A percentile compares a stretch with the other conserved stretches of the same genome.
Evolutionary conservation across 1,140 invertebrate species (phyloP).

Genomic region (Nasonia longicornis): DNA sequence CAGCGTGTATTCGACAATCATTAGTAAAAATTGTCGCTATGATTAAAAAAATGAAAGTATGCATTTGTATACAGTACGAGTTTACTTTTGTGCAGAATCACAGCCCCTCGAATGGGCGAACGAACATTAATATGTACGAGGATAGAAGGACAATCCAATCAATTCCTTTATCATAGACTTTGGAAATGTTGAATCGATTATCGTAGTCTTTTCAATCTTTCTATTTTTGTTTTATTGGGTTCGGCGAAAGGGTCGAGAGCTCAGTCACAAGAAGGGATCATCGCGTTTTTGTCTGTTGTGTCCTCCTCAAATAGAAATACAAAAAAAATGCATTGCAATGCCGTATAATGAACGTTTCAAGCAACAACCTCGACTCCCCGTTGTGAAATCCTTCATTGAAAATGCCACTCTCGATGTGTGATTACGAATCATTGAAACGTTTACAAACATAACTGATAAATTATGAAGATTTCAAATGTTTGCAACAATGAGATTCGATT

Average conservation of each 20-base stretch:
- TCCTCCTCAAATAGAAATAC: not conserved
- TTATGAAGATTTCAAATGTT: not conserved
- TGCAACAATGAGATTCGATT: not conserved
- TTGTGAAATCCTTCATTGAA: conserved; percentile 26
- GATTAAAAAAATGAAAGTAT: not conserved
- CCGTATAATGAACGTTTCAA: conserved; percentile 19
- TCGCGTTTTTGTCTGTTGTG: not conserved
- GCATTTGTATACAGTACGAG: conserved; percentile 5
- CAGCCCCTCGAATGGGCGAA: conserved; percentile 16
- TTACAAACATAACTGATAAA: not conserved
- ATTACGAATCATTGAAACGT: conserved; percentile 8
- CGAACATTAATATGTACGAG: conserved; percentile 20
- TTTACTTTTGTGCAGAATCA: conserved; percentile 36
- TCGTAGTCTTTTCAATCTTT: conserved; percentile 16
- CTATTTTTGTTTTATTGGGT: conserved; percentile 17
- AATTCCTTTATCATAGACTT: conserved; percentile 23
- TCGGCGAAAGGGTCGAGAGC: conserved; percentile 25
- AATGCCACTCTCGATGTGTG: not conserved
- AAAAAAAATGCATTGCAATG: conserved; percentile 17
- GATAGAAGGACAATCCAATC: conserved; percentile 15
- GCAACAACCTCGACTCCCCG: not conserved
- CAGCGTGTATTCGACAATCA: too few relatives aligned
- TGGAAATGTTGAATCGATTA: not conserved
- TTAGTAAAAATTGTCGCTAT: not conserved
- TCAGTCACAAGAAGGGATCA: conserved; percentile 20